A percentile compares a stretch with the other conserved stretches of the same genome.
phyloP scores from a whole-genome alignment of 30 jellyfish, hydroid and myxozoan genomes.

The Chrysaora quinquecirrha region DNA sequence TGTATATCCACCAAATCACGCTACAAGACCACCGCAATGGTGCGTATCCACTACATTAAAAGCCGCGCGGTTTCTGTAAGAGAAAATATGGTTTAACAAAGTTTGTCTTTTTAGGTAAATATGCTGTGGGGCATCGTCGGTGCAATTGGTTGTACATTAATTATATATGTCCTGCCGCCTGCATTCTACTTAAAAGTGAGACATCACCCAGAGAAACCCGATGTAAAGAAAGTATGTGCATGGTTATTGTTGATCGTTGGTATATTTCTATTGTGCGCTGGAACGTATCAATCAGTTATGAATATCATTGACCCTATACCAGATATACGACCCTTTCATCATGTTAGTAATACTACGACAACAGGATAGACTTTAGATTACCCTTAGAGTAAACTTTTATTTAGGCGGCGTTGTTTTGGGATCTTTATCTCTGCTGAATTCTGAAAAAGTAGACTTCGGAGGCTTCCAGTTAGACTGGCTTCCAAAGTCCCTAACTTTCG shows the following conservation, averaged over 20 bases:
- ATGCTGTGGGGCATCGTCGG: constrained; percentile 99
- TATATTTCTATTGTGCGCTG: constrained; percentile 74
- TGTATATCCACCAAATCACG: too few species aligned
- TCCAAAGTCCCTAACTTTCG: too few species aligned
- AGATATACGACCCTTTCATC: constrained; percentile 20
- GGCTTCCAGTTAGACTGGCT: too few species aligned
- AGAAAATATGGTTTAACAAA: neutral
- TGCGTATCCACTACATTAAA: too few species aligned
- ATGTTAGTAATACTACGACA: constrained; percentile 2
- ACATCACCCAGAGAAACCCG: constrained; percentile 92
- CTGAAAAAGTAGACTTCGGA: too few species aligned
- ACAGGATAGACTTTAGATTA: too few species aligned
- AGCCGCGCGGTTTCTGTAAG: too few species aligned
- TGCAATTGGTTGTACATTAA: constrained; percentile 91
- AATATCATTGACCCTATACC: constrained; percentile 85
- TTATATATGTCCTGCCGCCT: constrained; percentile 93
- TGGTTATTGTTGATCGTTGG: constrained; percentile 75
- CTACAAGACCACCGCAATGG: too few species aligned
- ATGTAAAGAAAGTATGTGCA: constrained; percentile 82
- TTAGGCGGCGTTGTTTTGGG: too few species aligned
- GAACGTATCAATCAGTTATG: constrained; percentile 82
- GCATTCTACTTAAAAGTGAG: constrained; percentile 94
- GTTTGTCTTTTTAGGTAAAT: constrained; percentile 80
- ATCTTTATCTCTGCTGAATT: too few species aligned
- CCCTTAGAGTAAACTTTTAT: too few species aligned